Evolutionary conservation across 2,113 vertebrate species (phyloP).

Genomic region (Thymallus thymallus): DNA sequence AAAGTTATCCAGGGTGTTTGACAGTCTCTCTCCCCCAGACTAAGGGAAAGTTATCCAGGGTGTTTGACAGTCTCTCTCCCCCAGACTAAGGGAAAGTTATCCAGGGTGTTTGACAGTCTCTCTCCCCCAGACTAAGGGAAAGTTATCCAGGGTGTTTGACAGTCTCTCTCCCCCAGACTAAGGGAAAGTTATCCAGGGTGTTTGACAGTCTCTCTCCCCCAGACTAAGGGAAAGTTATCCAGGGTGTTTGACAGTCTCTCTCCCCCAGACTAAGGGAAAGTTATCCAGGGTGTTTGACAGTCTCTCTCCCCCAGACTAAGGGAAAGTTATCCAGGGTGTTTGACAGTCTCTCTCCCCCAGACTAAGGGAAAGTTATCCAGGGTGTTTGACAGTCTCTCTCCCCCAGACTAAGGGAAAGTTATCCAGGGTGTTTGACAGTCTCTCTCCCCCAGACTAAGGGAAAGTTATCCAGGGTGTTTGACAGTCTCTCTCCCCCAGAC

Average conservation of each 20-base stretch:
- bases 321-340: conserved; percentile 93
- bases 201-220: not conserved
- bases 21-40: conserved; percentile 56
- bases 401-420: conserved; percentile 83
- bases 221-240: conserved; percentile 88
- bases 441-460: not conserved
- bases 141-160: conserved; percentile 92
- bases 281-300: not conserved
- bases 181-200: not conserved
- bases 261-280: not conserved
- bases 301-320: conserved; percentile 63
- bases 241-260: conserved; percentile 88
- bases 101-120: not conserved
- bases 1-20: not conserved
- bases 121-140: conserved; percentile 75
- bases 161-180: not conserved
- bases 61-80: conserved; percentile 82
- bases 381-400: not conserved
- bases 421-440: conserved; percentile 92
- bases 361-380: not conserved
- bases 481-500: conserved; percentile 56
- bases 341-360: conserved; percentile 62
- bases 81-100: not conserved
- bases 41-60: conserved; percentile 87
- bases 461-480: not conserved